Evolutionary conservation across 1,140 invertebrate genomes (phyloP).

Genomic region (Hycleus phaleratus): DNA sequence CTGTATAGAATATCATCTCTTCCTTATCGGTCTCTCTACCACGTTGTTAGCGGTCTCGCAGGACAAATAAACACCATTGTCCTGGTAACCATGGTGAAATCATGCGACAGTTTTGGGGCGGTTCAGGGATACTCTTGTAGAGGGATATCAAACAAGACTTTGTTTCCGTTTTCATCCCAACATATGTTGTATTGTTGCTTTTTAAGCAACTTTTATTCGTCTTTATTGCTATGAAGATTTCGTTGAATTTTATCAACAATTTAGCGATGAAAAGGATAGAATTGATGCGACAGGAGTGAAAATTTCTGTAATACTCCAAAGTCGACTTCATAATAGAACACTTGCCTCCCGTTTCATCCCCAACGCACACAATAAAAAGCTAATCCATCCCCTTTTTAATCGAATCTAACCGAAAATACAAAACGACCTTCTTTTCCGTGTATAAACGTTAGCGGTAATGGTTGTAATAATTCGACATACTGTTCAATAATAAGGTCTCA

Average conservation of each 20-base stretch:
- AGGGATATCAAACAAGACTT: too few relatives aligned
- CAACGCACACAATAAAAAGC: conserved; percentile 7
- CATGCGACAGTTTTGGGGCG: conserved; percentile 37
- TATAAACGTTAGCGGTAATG: too few relatives aligned
- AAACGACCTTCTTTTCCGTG: background rate
- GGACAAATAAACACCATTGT: conserved; percentile 45
- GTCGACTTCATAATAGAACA: conserved; percentile 13
- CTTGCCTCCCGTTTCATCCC: conserved; percentile 6
- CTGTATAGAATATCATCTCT: conserved; percentile 38
- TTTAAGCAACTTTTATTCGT: too few relatives aligned
- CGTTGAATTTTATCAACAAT: background rate
- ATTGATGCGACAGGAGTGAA: too few relatives aligned
- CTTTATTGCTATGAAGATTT: too few relatives aligned
- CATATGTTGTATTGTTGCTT: too few relatives aligned
- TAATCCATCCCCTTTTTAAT: conserved; percentile 6
- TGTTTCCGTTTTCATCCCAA: too few relatives aligned
- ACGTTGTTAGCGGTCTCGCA: conserved; percentile 43
- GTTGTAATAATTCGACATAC: conserved; percentile 19
- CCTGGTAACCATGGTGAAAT: conserved; percentile 43
- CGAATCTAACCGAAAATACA: background rate
- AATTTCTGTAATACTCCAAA: background rate
- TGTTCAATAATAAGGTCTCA: conserved; percentile 28
- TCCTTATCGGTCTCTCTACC: conserved; percentile 39
- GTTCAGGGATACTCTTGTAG: conserved; percentile 25
- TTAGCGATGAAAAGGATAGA: background rate